These are phyloP conservation scores for Eupithecia inturbata DNA, from an alignment of 2,888 invertebrate species.

Conservation along the genomic window DNA sequence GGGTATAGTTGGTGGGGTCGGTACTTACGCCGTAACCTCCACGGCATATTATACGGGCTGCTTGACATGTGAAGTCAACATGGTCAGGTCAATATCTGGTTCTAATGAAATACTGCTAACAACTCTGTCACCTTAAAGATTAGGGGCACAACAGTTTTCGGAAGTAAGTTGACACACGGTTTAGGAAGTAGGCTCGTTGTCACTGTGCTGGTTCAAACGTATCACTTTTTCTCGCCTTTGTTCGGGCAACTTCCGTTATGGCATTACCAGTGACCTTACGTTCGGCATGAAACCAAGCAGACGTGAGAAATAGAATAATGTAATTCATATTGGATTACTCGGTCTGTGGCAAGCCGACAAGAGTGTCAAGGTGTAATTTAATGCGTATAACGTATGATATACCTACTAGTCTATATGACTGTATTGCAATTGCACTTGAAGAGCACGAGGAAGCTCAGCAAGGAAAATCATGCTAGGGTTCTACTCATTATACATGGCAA, in stretches of 20 bases:
- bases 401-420: neutral
- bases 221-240: conserved; percentile 43
- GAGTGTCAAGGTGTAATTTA: conserved; percentile 70
- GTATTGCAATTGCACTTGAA: conserved; percentile 8
- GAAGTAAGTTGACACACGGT: neutral
- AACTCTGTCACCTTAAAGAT: neutral
- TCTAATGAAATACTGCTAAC: neutral
- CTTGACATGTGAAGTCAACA: too few relatives aligned
- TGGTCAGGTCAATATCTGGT: neutral
- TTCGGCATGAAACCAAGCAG: conserved; percentile 37
- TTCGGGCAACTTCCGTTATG: conserved; percentile 36
- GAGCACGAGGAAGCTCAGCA: neutral
- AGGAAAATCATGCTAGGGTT: neutral
- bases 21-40: too few relatives aligned
- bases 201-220: conserved; percentile 28
- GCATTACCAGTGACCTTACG: conserved; percentile 34
- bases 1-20: too few relatives aligned
- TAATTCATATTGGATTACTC: conserved; percentile 65
- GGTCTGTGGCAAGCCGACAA: conserved; percentile 55
- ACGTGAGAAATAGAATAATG: conserved; percentile 65
- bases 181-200: conserved; percentile 8
- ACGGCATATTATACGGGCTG: too few relatives aligned
- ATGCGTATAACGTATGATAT: conserved; percentile 45
- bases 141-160: neutral
- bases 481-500: too few relatives aligned